These are phyloP conservation scores for Lepidostoma basale DNA, from an alignment of 1,140 invertebrate genomes.

Conservation along the genomic window DNA sequence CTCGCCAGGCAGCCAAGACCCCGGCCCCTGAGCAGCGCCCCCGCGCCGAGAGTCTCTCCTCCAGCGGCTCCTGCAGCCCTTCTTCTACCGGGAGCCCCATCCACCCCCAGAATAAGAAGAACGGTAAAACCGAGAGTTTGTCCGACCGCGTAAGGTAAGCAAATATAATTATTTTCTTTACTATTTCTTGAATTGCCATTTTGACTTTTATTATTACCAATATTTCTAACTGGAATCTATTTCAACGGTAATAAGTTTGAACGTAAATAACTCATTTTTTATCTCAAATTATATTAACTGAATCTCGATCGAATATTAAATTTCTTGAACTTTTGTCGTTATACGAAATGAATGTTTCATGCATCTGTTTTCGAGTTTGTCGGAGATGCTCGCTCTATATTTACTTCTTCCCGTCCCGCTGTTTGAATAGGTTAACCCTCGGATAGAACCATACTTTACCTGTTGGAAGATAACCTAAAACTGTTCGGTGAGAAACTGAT, in stretches of 20 bases:
- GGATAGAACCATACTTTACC: too few species aligned
- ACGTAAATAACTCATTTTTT: not conserved
- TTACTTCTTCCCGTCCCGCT: too few species aligned
- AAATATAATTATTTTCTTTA: not conserved
- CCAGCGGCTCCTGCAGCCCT: constrained; percentile 63
- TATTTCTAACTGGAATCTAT: not conserved
- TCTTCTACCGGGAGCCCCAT: constrained; percentile 58
- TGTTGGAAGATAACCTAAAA: too few species aligned
- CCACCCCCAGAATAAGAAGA: constrained; percentile 69
- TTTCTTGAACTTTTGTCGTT: not conserved
- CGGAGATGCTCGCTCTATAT: too few species aligned
- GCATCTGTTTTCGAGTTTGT: too few species aligned
- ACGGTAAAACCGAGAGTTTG: constrained; percentile 79
- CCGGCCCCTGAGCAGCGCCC: constrained; percentile 70
- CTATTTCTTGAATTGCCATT: not conserved
- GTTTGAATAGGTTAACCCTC: too few species aligned
- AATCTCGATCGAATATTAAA: not conserved
- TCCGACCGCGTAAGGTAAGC: constrained; percentile 80
- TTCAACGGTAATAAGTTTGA: not conserved
- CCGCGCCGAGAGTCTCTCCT: constrained; percentile 73
- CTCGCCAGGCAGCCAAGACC: constrained; percentile 68
- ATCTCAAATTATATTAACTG: not conserved
- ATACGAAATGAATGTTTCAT: too few species aligned
- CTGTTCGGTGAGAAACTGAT: too few species aligned
- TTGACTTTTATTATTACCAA: not conserved